Evolutionary conservation across 2,113 vertebrate genomes (phyloP).

Genomic region (Anguilla japonica): DNA sequence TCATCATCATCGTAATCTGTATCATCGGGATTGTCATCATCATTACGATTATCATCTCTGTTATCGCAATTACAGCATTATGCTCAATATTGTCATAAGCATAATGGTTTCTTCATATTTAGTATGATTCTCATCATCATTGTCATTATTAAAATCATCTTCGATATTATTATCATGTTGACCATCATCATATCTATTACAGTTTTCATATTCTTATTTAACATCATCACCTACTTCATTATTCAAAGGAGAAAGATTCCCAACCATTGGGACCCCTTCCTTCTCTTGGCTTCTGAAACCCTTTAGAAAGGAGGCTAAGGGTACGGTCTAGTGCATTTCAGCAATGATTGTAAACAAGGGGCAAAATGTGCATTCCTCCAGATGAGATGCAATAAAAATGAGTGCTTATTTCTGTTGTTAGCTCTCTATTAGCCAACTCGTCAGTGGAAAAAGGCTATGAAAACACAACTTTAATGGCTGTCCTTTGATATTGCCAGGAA

Average conservation of each 20-base stretch:
- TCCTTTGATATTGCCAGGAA: constrained; percentile 55
- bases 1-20: neutral
- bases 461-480: constrained; percentile 36
- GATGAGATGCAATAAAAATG: constrained; percentile 21
- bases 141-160: too few species aligned
- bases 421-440: constrained; percentile 22
- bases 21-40: neutral
- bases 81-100: too few species aligned
- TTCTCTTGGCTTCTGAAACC: too few species aligned
- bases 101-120: too few species aligned
- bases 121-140: too few species aligned
- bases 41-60: neutral
- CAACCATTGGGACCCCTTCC: neutral
- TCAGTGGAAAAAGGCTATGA: constrained; percentile 16
- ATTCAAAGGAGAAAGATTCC: too few species aligned
- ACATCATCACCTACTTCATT: too few species aligned
- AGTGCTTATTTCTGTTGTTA: constrained; percentile 17
- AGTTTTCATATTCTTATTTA: neutral
- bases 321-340: neutral
- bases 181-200: too few species aligned
- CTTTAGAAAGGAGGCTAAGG: too few species aligned
- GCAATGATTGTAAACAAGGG: neutral
- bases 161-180: too few species aligned
- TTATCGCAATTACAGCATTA: neutral
- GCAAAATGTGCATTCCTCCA: constrained; percentile 3